Percentiles rank a stretch among this genome's conserved stretches.
Evolutionary conservation across 1,140 invertebrate species (phyloP).

Genomic region (Bombus sibiricus): DNA sequence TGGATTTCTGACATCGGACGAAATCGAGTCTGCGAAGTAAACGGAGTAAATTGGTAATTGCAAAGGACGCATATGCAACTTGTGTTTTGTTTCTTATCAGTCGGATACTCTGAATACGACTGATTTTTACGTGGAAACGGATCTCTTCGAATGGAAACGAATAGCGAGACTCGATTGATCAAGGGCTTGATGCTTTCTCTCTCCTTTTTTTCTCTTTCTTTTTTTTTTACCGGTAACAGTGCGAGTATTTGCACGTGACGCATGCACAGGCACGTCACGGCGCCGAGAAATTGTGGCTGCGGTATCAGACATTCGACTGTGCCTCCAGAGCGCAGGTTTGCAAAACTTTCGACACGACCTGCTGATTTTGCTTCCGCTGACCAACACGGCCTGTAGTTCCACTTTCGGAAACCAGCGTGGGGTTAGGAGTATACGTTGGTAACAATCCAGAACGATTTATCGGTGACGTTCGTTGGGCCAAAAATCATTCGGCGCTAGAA

Average conservation of each 20-base stretch:
- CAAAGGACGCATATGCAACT: neutral
- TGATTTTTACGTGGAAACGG: neutral
- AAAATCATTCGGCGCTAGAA: neutral
- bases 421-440: constrained; percentile 32
- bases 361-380: constrained; percentile 50
- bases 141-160: neutral
- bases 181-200: neutral
- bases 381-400: constrained; percentile 23
- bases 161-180: neutral
- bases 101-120: too few relatives aligned
- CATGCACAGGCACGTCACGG: constrained; percentile 9
- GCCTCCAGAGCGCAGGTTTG: constrained; percentile 26
- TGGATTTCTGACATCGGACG: too few relatives aligned
- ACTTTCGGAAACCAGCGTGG: constrained; percentile 19
- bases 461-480: constrained; percentile 3
- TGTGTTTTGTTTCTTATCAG: neutral
- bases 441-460: constrained; percentile 44
- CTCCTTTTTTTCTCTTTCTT: neutral
- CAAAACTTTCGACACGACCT: constrained; percentile 47
- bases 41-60: neutral
- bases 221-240: neutral
- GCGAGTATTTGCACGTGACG: neutral
- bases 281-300: constrained; percentile 33
- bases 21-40: neutral
- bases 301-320: constrained; percentile 41